Base-by-base conservation (phyloP, 2,888 invertebrate species). In the Nomada flava region DNA sequence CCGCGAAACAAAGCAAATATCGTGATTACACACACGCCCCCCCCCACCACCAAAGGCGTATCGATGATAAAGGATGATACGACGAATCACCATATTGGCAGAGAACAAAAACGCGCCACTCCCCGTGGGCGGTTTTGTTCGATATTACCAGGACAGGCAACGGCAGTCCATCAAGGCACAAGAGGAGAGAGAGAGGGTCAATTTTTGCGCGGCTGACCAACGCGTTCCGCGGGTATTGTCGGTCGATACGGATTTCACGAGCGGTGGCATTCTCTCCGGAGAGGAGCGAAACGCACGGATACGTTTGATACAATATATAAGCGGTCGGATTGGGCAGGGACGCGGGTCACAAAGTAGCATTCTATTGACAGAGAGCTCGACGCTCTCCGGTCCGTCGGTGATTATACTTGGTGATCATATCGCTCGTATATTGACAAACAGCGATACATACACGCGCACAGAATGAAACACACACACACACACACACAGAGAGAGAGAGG, bases 351-450 rank as follows among this genome's bases (percentile, higher is more conserved):
- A 88, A 88, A 88, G 91, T 90, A 91, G 89, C 88, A 88, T 89
- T 91, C 91, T 91, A 92, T 92, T 91, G 91, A 91, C 91, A 90
- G 88, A 91, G 81, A 88, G 87, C 85, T 85, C 82, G 77, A 70
- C 83, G 83, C 88, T 84, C 86, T 85, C 85, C 85, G 83, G 81
- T 84, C 81, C 87, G 85, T 81, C 86, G 86, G 90, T 93, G 92
- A 93, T 93, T 92, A 93, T 92, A 92, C 91, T 90, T 90, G 90
- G 91, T 91, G 92, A 92, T 93, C 91, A 92, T 91, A 91, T 92
- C 92, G 91, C 88, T 90, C 89, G 89, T 89, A 91, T 91, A 92
- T 93, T 92, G 93, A 92, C 92, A 92, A 93, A 92, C 91, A 91
- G 88, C 87, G 88, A 88, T 80, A 88, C 89, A 90, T 23, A 29